These are phyloP conservation scores for Campopleginae sp. DNA, from an alignment of 2,888 invertebrate species.

Conservation along the genomic window DNA sequence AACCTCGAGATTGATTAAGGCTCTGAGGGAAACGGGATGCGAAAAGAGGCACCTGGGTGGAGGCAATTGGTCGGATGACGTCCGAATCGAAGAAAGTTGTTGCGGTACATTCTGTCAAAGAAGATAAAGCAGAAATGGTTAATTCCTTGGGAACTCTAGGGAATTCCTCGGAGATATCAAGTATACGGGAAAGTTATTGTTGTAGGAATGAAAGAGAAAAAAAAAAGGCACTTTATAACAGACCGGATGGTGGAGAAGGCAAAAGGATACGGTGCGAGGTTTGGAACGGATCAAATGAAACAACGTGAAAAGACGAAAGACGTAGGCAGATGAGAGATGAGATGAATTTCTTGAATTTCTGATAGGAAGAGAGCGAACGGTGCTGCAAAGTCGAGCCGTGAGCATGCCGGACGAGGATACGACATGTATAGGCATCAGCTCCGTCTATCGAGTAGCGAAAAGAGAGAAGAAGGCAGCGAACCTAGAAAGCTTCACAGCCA, in stretches of 20 bases:
- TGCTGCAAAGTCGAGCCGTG: conserved; percentile 74
- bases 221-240: conserved; percentile 74
- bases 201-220: conserved; percentile 73
- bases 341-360: conserved; percentile 80
- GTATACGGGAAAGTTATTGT: conserved; percentile 59
- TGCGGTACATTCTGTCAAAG: conserved; percentile 16
- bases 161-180: conserved; percentile 45
- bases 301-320: conserved; percentile 64
- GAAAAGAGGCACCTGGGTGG: neutral
- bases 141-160: conserved; percentile 36
- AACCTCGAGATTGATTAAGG: conserved; percentile 3
- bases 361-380: conserved; percentile 73
- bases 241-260: conserved; percentile 67
- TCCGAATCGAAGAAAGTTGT: conserved; percentile 33
- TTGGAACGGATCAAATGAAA: conserved; percentile 71
- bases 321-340: conserved; percentile 70
- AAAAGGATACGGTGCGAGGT: conserved; percentile 34
- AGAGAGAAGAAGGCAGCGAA: conserved; percentile 20
- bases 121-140: conserved; percentile 12
- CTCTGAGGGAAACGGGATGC: neutral
- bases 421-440: conserved; percentile 67
- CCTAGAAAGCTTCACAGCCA: conserved; percentile 17
- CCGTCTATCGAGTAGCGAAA: conserved; percentile 46
- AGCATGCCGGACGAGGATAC: conserved; percentile 61
- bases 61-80: neutral